phyloP scores from a whole-genome alignment of 2,113 vertebrate species.

The Rhizomys pruinosus region DNA sequence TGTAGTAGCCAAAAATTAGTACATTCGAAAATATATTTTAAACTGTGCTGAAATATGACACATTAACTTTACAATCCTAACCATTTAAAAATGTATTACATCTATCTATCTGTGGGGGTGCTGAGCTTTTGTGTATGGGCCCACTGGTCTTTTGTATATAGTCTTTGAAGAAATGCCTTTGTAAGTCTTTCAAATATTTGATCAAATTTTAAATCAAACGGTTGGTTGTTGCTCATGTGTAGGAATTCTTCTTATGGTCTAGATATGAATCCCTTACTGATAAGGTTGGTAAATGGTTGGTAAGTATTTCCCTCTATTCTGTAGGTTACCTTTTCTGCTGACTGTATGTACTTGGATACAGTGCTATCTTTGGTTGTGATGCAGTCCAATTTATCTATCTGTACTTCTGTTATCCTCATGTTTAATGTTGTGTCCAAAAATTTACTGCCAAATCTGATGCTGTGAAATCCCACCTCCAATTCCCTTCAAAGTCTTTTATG shows the following conservation, averaged over 20 bases:
- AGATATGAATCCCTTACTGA: background rate
- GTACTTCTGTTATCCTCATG: background rate
- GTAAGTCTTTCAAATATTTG: background rate
- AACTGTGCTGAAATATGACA: background rate
- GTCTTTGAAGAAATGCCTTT: conserved; percentile 2
- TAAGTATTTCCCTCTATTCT: background rate
- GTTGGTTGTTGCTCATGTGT: background rate
- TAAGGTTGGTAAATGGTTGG: background rate
- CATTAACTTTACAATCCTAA: background rate
- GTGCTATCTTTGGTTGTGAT: background rate
- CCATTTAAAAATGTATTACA: background rate
- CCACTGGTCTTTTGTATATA: background rate
- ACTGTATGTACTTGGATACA: background rate
- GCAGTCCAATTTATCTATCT: background rate
- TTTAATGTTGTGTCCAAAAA: background rate
- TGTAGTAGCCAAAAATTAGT: background rate
- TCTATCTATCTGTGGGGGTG: too few species aligned
- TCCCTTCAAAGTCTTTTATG: background rate
- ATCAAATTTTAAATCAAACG: background rate
- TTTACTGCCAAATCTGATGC: background rate
- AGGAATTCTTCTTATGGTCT: background rate
- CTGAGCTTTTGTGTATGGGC: background rate
- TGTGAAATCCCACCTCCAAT: background rate
- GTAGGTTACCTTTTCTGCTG: background rate
- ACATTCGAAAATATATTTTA: background rate